These are phyloP conservation scores for Sebastes aleutianus DNA, from an alignment of 2,797 vertebrate genomes.

Conservation along the genomic window DNA sequence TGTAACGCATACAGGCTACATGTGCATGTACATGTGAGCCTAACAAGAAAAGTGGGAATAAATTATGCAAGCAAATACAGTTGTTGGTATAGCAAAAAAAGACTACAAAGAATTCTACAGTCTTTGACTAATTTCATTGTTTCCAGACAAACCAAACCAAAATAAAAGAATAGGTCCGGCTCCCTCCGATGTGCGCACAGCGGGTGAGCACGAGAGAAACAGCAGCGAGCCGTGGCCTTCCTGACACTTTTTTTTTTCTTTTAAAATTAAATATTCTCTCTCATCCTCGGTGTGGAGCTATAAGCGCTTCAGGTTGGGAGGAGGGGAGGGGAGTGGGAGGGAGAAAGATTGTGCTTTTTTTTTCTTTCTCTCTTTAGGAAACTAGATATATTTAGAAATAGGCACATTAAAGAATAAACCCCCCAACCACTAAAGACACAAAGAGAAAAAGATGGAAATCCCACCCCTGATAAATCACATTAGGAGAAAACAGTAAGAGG, in stretches of 20 bases:
- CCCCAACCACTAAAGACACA: conserved; percentile 45
- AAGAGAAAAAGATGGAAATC: conserved; percentile 41
- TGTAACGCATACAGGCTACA: not conserved
- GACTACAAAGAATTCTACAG: conserved; percentile 31
- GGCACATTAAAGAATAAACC: conserved; percentile 65
- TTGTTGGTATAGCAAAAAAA: conserved; percentile 47
- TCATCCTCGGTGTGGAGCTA: conserved; percentile 70
- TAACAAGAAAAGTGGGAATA: conserved; percentile 32
- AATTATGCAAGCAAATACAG: conserved; percentile 57
- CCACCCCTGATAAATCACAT: conserved; percentile 72
- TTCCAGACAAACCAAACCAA: conserved; percentile 52
- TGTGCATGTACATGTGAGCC: not conserved
- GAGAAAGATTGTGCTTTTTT: conserved; percentile 1
- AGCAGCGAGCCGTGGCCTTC: conserved; percentile 53
- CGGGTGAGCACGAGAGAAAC: conserved; percentile 30
- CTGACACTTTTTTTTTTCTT: conserved; percentile 44
- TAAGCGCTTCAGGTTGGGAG: conserved; percentile 69
- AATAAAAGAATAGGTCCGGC: conserved; percentile 45
- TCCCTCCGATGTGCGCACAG: conserved; percentile 55
- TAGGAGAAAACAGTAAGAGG: conserved; percentile 44
- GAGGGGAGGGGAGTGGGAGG: not conserved
- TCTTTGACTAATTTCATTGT: conserved; percentile 57
- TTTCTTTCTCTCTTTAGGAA: conserved; percentile 68
- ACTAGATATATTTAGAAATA: conserved; percentile 76
- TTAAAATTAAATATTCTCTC: conserved; percentile 80